These are phyloP conservation scores for Augochlorella aurata DNA, from an alignment of 2,888 invertebrate genomes.

Conservation along the genomic window DNA sequence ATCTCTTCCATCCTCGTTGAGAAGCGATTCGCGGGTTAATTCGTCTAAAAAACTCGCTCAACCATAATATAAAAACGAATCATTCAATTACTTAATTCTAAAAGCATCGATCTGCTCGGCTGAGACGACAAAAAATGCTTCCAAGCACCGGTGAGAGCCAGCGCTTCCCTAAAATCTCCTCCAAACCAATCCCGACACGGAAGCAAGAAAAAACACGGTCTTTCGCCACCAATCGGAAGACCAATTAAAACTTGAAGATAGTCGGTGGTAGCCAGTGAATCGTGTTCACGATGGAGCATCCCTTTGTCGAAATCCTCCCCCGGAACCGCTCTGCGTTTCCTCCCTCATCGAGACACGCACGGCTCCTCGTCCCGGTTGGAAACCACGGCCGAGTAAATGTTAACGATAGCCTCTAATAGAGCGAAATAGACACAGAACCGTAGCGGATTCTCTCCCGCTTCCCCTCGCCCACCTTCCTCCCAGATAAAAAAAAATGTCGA, in stretches of 20 bases:
- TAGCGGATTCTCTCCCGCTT: constrained; percentile 19
- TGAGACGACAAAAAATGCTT: not conserved
- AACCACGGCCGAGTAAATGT: constrained; percentile 41
- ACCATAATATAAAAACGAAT: not conserved
- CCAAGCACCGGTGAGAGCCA: not conserved
- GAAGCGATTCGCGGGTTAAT: not conserved
- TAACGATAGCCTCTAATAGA: constrained; percentile 67
- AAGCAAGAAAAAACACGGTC: not conserved
- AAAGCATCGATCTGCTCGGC: not conserved
- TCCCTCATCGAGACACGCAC: constrained; percentile 16
- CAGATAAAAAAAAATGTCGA: constrained; percentile 35
- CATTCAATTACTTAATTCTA: not conserved
- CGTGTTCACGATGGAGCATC: constrained; percentile 11
- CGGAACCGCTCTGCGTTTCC: constrained; percentile 17
- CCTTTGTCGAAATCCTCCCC: constrained; percentile 27
- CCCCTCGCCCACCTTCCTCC: too few species aligned
- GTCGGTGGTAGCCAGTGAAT: not conserved
- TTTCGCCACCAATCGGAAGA: not conserved
- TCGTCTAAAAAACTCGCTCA: not conserved
- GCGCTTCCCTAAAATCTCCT: not conserved
- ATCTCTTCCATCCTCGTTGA: too few species aligned
- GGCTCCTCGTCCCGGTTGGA: constrained; percentile 11
- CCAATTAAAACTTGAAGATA: constrained; percentile 29
- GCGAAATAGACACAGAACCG: constrained; percentile 60
- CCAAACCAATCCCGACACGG: not conserved